phyloP scores from a whole-genome alignment of 2,888 invertebrate species.

The Saturnia pavonia region DNA sequence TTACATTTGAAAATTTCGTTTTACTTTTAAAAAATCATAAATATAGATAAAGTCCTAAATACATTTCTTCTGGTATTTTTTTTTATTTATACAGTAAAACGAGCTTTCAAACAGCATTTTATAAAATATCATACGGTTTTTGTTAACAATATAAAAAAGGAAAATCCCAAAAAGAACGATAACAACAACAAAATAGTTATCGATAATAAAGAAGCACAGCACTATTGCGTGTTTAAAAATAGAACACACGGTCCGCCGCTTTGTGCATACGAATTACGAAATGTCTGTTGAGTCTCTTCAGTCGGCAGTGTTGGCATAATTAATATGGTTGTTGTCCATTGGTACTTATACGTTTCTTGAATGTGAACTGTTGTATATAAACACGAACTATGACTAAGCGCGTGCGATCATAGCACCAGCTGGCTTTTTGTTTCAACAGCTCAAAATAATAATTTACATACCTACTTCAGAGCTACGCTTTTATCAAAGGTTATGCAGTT shows the following conservation, averaged over 20 bases:
- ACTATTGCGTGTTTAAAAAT: constrained; percentile 14
- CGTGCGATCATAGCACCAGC: not conserved
- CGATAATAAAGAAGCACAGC: constrained; percentile 17
- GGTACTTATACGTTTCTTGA: not conserved
- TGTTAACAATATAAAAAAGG: not conserved
- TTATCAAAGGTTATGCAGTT: not conserved
- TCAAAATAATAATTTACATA: not conserved
- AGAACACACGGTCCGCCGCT: constrained; percentile 10
- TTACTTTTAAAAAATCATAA: too few species aligned
- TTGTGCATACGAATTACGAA: constrained; percentile 6
- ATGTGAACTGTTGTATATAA: not conserved
- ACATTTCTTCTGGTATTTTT: too few species aligned
- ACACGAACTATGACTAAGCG: not conserved
- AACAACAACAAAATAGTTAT: constrained; percentile 10
- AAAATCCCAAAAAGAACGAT: not conserved
- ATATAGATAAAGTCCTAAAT: too few species aligned
- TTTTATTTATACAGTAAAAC: not conserved
- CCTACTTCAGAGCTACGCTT: too few species aligned
- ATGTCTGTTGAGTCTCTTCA: not conserved
- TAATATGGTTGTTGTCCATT: not conserved
- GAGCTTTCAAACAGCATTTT: not conserved
- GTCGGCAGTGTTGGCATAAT: not conserved
- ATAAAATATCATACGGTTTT: not conserved
- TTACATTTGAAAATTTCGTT: too few species aligned
- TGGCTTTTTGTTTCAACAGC: not conserved